These are phyloP conservation scores for Diarsia dahlii DNA, from an alignment of 2,888 invertebrate genomes.

Conservation along the genomic window DNA sequence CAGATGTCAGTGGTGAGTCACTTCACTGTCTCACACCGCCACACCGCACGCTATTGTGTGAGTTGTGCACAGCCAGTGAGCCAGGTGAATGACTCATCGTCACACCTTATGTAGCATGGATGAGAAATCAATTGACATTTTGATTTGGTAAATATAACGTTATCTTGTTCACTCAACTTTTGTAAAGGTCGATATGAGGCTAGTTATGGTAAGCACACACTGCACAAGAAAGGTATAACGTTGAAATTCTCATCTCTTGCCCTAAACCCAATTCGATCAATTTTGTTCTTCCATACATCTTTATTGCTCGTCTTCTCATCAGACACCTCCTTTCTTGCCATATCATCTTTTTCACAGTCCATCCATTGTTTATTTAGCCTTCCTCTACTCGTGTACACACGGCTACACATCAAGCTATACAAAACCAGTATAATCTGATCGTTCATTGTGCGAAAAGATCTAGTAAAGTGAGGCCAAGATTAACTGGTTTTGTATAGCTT, in stretches of 20 bases:
- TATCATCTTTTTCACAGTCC: no score
- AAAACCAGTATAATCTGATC: no score
- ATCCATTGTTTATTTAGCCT: no score
- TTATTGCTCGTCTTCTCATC: no score
- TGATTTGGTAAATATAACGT: conserved; percentile 16
- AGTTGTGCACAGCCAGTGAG: conserved; percentile 1
- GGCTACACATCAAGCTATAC: no score
- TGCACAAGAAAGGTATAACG: not conserved
- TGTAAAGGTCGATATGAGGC: not conserved
- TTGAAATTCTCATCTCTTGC: not conserved
- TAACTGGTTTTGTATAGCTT: no score
- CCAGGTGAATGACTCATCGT: conserved; percentile 65
- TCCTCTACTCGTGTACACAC: no score
- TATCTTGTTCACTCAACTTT: not conserved
- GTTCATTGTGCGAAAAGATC: no score
- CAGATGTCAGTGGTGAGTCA: conserved; percentile 65
- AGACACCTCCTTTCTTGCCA: no score
- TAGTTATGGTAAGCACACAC: not conserved
- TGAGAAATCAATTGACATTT: conserved; percentile 50
- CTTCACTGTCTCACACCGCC: conserved; percentile 34
- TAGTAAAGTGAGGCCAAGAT: no score
- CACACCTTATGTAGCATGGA: conserved; percentile 59
- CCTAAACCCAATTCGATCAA: no score
- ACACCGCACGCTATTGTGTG: conserved; percentile 53
- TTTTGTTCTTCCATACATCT: no score